Conservation (phyloP, 2,797 vertebrate species). For the Bovichtus diacanthus region DNA sequence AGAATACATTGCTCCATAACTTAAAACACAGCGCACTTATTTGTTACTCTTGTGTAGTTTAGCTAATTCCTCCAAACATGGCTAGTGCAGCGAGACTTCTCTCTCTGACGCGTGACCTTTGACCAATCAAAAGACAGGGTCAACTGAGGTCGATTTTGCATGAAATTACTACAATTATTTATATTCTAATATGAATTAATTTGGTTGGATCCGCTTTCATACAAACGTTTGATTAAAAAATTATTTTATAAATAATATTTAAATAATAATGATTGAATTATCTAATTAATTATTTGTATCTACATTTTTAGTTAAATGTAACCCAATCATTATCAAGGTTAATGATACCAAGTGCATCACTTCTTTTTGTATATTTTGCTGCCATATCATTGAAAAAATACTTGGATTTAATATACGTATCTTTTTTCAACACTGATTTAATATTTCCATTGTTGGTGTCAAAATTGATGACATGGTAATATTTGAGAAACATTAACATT, state of each 20-base stretch:
- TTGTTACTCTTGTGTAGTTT: background rate
- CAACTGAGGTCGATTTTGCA: background rate
- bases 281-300: too few species aligned
- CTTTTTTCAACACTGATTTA: too few species aligned
- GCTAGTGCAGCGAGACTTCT: background rate
- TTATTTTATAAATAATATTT: too few species aligned
- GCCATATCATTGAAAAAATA: too few species aligned
- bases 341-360: background rate
- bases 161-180: background rate
- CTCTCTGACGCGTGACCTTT: background rate
- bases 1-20: background rate
- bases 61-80: too few species aligned
- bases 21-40: background rate
- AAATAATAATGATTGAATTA: too few species aligned
- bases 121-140: background rate
- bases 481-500: constrained; percentile 10
- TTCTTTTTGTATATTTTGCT: background rate
- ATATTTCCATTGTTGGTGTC: background rate
- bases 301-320: background rate
- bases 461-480: background rate
- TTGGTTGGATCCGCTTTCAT: too few species aligned
- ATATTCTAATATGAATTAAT: background rate
- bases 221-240: too few species aligned
- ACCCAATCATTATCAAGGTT: background rate
- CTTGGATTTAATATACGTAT: too few species aligned